phyloP scores from a whole-genome alignment of 2,113 vertebrate species.

The Engystomops pustulosus region DNA sequence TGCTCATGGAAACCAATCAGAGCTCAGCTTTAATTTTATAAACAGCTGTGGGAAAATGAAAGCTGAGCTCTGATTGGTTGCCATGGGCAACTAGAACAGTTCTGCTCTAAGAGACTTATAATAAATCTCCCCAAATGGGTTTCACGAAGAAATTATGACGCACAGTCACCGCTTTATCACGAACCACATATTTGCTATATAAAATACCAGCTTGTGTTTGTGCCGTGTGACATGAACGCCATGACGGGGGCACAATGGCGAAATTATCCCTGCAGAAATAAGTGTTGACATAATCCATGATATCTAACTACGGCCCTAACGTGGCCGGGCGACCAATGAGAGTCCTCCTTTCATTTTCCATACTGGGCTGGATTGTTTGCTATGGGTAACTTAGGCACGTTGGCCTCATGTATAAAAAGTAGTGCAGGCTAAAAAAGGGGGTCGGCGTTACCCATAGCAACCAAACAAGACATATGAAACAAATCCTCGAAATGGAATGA shows the following conservation, averaged over 20 bases:
- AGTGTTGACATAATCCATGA: not conserved
- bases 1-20: too few species aligned
- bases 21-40: too few species aligned
- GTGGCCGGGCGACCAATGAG: not conserved
- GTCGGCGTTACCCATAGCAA: not conserved
- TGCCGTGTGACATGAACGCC: not conserved
- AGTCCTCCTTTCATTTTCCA: not conserved
- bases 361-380: not conserved
- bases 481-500: not conserved
- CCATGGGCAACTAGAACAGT: too few species aligned
- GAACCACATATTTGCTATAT: not conserved
- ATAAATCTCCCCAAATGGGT: too few species aligned
- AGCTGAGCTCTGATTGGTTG: too few species aligned
- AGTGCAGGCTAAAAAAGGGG: slow-evolving; percentile 9
- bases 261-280: slow-evolving; percentile 20
- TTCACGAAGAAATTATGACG: not conserved
- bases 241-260: not conserved
- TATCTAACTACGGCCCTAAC: too few species aligned
- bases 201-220: not conserved
- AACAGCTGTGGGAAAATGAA: too few species aligned
- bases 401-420: slow-evolving; percentile 14
- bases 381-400: slow-evolving; percentile 13
- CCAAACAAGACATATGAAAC: not conserved
- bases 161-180: too few species aligned
- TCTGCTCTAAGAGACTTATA: too few species aligned